Evolutionary conservation across 2,113 vertebrate genomes (phyloP).

Genomic region (Tragelaphus strepsiceros): DNA sequence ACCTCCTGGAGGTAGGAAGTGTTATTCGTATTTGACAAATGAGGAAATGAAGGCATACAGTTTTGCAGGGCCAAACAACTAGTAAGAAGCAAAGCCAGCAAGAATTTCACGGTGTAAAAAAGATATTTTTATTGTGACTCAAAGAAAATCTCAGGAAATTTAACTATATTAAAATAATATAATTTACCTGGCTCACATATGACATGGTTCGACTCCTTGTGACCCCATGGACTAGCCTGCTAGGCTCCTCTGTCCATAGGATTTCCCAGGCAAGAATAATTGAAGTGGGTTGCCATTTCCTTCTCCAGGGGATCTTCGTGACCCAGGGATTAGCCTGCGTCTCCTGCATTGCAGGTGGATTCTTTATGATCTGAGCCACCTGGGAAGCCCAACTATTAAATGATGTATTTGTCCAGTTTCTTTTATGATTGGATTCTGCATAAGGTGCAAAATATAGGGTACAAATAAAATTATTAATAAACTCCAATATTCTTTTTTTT

Average conservation of each 20-base stretch:
- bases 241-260: not conserved
- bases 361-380: not conserved
- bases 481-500: not conserved
- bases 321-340: not conserved
- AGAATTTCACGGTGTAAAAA: not conserved
- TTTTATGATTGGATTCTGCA: not conserved
- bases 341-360: not conserved
- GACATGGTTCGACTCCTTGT: not conserved
- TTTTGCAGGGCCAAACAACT: not conserved
- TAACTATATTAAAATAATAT: not conserved
- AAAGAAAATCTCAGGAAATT: not conserved
- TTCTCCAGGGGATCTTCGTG: not conserved
- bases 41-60: not conserved
- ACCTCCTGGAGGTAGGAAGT: not conserved
- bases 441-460: not conserved
- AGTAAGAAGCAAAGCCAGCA: not conserved
- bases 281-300: not conserved
- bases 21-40: not conserved
- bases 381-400: not conserved
- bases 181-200: not conserved
- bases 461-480: not conserved
- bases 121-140: not conserved
- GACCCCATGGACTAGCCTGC: rapidly evolving
- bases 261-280: not conserved
- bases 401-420: not conserved